phyloP scores from a whole-genome alignment of 2,888 invertebrate genomes.

The Odontomyia ornata region DNA sequence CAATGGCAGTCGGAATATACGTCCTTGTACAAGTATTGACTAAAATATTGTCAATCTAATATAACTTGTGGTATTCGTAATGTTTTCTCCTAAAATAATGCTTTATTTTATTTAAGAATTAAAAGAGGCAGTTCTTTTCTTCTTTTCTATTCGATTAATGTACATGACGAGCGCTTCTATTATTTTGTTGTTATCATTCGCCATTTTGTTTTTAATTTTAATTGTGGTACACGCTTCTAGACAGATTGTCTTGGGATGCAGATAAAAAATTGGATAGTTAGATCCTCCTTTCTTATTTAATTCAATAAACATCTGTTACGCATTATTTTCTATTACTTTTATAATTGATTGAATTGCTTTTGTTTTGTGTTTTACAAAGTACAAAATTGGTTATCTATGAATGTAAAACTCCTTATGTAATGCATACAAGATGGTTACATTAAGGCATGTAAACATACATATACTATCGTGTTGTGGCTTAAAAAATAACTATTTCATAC shows the following conservation, averaged over 20 bases:
- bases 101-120: constrained; percentile 6
- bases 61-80: background rate
- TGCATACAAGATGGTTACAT: constrained; percentile 7
- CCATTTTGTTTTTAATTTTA: background rate
- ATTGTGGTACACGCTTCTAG: constrained; percentile 35
- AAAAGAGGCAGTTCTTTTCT: constrained; percentile 34
- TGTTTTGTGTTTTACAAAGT: background rate
- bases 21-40: background rate
- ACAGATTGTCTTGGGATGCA: constrained; percentile 37
- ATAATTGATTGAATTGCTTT: constrained; percentile 16
- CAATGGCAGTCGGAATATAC: background rate
- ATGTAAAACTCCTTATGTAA: background rate
- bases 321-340: background rate
- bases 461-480: background rate
- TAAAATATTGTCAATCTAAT: background rate
- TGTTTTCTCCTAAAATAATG: background rate
- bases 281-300: background rate
- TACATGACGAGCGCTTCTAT: constrained; percentile 20
- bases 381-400: background rate
- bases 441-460: background rate
- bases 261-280: background rate
- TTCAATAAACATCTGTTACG: background rate
- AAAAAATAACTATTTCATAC: background rate
- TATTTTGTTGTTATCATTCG: constrained; percentile 3
- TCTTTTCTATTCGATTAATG: constrained; percentile 31